phyloP scores from a whole-genome alignment of 2,113 vertebrate species.

The Platysteira castanea region DNA sequence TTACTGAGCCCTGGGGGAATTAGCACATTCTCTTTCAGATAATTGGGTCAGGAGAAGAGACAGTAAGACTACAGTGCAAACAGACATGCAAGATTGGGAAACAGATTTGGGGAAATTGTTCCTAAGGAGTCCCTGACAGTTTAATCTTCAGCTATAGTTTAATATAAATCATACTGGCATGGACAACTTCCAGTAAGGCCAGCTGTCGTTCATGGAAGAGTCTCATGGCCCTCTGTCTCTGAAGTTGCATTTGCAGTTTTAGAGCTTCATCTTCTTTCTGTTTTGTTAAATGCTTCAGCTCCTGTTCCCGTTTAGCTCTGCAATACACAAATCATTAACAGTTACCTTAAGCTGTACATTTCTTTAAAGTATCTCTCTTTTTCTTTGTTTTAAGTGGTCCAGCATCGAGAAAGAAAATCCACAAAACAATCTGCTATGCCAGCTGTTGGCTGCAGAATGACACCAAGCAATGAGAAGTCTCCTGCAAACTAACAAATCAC shows the following conservation, averaged over 20 bases:
- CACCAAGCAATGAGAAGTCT: background rate
- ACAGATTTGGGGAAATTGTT: background rate
- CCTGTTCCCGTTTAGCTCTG: constrained; percentile 78
- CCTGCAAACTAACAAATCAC: background rate
- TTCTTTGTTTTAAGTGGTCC: background rate
- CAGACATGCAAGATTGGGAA: background rate
- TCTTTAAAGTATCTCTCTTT: background rate
- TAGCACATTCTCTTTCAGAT: background rate
- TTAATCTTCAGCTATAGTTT: background rate
- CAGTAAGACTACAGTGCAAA: background rate
- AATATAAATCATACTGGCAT: constrained; percentile 76
- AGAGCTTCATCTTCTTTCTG: constrained; percentile 80
- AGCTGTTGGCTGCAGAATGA: background rate
- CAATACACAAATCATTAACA: constrained; percentile 1
- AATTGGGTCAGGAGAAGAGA: background rate
- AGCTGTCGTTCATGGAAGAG: constrained; percentile 85
- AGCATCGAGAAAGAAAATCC: background rate
- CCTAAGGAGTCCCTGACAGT: background rate
- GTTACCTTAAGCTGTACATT: background rate
- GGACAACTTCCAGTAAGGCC: constrained; percentile 83
- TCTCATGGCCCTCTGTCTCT: constrained; percentile 85
- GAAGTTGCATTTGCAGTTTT: constrained; percentile 77
- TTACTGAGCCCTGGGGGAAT: background rate
- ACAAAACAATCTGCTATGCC: background rate
- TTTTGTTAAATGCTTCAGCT: constrained; percentile 71